Conservation (phyloP, 1,140 invertebrate species). For the Pentalonia nigronervosa region DNA sequence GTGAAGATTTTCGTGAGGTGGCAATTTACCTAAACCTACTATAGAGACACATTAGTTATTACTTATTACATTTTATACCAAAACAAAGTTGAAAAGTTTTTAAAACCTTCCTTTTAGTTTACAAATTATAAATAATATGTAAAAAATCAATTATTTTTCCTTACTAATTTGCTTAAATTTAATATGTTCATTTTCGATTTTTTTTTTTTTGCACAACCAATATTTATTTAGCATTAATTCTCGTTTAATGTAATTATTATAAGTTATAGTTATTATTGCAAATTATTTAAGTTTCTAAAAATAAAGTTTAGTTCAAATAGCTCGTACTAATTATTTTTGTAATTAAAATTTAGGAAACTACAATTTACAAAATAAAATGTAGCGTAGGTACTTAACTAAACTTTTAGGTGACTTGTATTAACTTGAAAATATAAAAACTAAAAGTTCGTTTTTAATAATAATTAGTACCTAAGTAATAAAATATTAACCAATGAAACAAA, state of each 20-base stretch:
- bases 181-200: not conserved
- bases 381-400: not conserved
- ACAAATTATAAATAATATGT: not conserved
- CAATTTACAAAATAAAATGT: not conserved
- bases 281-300: not conserved
- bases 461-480: no score
- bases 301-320: not conserved
- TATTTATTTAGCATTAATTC: not conserved
- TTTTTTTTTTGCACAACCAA: not conserved
- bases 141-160: not conserved
- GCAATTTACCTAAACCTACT: not conserved
- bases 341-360: not conserved
- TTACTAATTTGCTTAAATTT: not conserved
- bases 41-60: not conserved
- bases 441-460: not conserved
- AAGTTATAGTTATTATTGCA: not conserved
- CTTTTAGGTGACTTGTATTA: not conserved
- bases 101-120: not conserved
- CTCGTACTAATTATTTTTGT: not conserved
- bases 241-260: no score
- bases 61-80: not conserved
- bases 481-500: no score
- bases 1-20: not conserved
- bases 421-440: not conserved
- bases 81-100: not conserved